A percentile compares a stretch with the other conserved stretches of the same genome.
Conservation (phyloP, 2,888 invertebrate species). For the Chymomyza procnemis region DNA sequence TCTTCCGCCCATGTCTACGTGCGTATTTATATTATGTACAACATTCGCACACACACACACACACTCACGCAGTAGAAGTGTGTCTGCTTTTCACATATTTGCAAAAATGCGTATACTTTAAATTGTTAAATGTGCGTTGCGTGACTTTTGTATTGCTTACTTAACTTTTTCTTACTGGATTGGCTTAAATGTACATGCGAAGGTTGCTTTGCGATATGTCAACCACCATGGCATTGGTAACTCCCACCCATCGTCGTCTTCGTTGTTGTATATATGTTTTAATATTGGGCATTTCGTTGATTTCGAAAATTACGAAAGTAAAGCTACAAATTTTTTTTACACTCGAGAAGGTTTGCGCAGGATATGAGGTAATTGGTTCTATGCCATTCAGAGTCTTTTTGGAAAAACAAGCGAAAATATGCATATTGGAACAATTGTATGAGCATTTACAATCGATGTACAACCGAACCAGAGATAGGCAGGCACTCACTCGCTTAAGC, state of each 20-base stretch:
- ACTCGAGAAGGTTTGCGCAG: constrained; percentile 23
- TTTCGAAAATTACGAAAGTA: background rate
- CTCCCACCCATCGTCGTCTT: constrained; percentile 27
- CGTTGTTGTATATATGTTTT: constrained; percentile 31
- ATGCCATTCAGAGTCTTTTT: too few relatives aligned
- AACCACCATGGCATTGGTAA: constrained; percentile 15
- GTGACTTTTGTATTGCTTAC: constrained; percentile 53
- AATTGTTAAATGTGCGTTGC: constrained; percentile 53
- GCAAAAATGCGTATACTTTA: background rate
- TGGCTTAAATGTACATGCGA: constrained; percentile 45
- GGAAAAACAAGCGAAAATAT: too few relatives aligned
- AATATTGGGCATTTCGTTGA: background rate
- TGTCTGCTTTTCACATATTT: background rate
- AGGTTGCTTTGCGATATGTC: constrained; percentile 42
- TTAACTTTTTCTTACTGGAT: constrained; percentile 10
- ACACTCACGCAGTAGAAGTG: background rate
- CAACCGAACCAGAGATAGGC: too few relatives aligned
- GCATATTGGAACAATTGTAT: too few relatives aligned
- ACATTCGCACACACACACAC: too few relatives aligned
- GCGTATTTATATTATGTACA: too few relatives aligned
- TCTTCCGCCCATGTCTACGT: too few relatives aligned
- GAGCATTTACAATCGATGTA: too few relatives aligned
- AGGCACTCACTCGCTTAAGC: too few relatives aligned
- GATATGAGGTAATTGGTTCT: too few relatives aligned
- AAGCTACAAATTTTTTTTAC: constrained; percentile 3